Conservation (phyloP, 1,140 invertebrate species). For the Anoplolepis gracilipes region DNA sequence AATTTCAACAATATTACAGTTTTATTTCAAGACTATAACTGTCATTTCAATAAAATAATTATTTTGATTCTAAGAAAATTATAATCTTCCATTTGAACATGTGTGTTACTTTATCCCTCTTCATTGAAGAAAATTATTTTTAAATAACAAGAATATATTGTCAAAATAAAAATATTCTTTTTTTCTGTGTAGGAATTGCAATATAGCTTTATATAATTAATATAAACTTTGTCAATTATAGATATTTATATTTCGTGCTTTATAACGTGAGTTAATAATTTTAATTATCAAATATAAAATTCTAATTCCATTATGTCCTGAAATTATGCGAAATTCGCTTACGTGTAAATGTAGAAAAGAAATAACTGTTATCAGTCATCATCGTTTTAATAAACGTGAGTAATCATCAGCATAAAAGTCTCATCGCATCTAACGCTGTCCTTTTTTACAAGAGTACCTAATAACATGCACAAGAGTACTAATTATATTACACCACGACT, state of each 20-base stretch:
- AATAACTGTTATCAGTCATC: constrained; percentile 34
- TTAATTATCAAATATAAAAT: neutral
- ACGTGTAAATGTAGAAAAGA: constrained; percentile 35
- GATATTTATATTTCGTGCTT: neutral
- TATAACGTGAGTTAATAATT: neutral
- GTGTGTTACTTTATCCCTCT: no score
- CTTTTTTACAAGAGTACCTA: neutral
- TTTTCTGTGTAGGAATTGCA: no score
- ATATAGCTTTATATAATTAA: neutral
- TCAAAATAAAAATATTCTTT: no score
- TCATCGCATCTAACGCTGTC: neutral
- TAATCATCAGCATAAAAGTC: neutral
- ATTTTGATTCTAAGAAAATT: no score
- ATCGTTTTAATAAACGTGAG: neutral
- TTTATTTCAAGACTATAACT: no score
- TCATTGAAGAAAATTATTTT: no score
- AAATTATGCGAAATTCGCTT: neutral
- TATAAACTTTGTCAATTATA: neutral
- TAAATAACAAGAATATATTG: no score
- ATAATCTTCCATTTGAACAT: no score
- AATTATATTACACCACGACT: neutral
- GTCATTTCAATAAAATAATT: no score
- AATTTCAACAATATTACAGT: no score
- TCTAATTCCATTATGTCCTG: neutral
- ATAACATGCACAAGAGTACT: neutral